Conservation (phyloP, 2,113 vertebrate species). For the Pithys albifrons region DNA sequence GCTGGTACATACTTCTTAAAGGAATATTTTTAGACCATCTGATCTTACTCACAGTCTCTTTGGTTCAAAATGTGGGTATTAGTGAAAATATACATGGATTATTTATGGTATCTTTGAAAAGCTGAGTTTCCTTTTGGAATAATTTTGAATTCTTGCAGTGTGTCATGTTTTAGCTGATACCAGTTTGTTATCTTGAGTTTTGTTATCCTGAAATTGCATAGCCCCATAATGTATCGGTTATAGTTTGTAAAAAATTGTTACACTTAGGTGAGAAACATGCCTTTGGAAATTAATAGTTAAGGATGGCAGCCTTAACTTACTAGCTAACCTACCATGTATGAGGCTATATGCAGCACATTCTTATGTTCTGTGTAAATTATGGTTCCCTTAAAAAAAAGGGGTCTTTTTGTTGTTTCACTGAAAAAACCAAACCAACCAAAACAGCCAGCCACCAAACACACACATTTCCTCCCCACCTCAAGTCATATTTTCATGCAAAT, state of each 20-base stretch:
- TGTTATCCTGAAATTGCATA: background rate
- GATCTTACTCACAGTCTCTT: slow-evolving; percentile 10
- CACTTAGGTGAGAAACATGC: background rate
- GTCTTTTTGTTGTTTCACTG: too few relatives aligned
- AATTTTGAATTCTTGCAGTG: background rate
- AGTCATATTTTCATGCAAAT: background rate
- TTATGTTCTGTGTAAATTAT: background rate
- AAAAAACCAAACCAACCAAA: fast-evolving
- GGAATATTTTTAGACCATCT: slow-evolving; percentile 36
- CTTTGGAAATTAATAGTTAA: background rate
- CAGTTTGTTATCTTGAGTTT: slow-evolving; percentile 26
- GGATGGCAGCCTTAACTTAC: background rate
- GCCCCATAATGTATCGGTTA: background rate
- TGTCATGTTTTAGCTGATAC: background rate
- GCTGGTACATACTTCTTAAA: slow-evolving; percentile 64
- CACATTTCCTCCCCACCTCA: background rate
- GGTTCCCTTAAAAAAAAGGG: background rate
- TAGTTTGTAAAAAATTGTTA: background rate
- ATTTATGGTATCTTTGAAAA: background rate
- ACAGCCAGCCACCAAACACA: background rate
- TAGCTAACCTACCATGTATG: fast-evolving
- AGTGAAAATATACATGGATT: background rate
- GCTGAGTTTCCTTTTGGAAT: background rate
- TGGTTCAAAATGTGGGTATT: background rate
- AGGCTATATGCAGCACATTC: background rate